Conservation (phyloP, 2,888 invertebrate genomes). For the Acleris emargana region DNA sequence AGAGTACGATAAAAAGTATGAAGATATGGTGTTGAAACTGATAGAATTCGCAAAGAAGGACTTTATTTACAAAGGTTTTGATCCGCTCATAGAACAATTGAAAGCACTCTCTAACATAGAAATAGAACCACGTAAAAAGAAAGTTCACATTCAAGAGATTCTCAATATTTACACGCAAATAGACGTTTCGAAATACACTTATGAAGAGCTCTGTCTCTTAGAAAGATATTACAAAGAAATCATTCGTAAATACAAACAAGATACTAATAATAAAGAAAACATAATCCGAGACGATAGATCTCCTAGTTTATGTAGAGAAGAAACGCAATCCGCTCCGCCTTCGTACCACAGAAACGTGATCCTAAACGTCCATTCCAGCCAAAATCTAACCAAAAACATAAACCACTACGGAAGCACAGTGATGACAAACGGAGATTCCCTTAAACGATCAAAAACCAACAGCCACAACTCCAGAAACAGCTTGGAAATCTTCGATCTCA, state of each 20-base stretch:
- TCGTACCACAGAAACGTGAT: slow-evolving; percentile 59
- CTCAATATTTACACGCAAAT: slow-evolving; percentile 72
- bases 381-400: slow-evolving; percentile 55
- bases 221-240: slow-evolving; percentile 79
- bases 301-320: slow-evolving; percentile 46
- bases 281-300: slow-evolving; percentile 46
- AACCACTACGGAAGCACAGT: slow-evolving; percentile 53
- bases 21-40: slow-evolving; percentile 74
- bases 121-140: slow-evolving; percentile 64
- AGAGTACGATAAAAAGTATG: slow-evolving; percentile 75
- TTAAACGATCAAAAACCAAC: slow-evolving; percentile 51
- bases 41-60: slow-evolving; percentile 78
- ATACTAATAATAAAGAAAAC: slow-evolving; percentile 61
- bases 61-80: slow-evolving; percentile 78
- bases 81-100: slow-evolving; percentile 73
- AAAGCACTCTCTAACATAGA: slow-evolving; percentile 68
- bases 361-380: slow-evolving; percentile 57
- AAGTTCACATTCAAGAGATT: slow-evolving; percentile 67
- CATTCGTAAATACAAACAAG: slow-evolving; percentile 66
- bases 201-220: slow-evolving; percentile 74
- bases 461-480: slow-evolving; percentile 54
- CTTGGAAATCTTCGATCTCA: slow-evolving; percentile 70
- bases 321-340: slow-evolving; percentile 48
- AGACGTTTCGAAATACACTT: slow-evolving; percentile 70
- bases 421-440: slow-evolving; percentile 51